Base-by-base conservation (phyloP, 37 sponge, comb jelly and placozoan genomes). In the Bolinopsis microptera region DNA sequence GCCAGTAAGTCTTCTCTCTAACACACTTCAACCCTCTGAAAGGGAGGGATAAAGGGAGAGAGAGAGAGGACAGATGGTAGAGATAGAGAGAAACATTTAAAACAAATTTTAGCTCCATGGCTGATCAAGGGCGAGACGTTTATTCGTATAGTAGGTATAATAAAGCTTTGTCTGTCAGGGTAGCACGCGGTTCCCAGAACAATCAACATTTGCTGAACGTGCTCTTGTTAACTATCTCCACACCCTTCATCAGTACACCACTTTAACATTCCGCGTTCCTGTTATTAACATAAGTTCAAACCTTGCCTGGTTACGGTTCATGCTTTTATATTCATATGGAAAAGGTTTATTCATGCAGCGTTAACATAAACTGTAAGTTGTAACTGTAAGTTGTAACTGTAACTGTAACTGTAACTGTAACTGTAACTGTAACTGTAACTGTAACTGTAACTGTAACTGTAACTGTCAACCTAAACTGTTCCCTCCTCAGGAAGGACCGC, bases 1-100 rank as follows among this genome's bases (percentile, higher is more conserved):
- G 61, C 5, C 61, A 48, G 61, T 48, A 48, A 13, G 61, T 48
- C 61, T 48, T 48, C 61, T 13, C 13, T 5, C 13, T 13, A 48
- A 13, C 5, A 18, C 5, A 18, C 9, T 48, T 48, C 61, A 48
- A 5, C 13, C 61, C 5, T 48, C 61, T 5, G 75, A 72, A 2
- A 72, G 75, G 18, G 75, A 72, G 75, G 18, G 75, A 21, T 8
- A 72, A n/a, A 72, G 75, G 18, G 75, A 72, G 75, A 21, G 75
- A 72, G 75, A 72, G 75, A 72, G 26, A 72, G 75, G 18, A 21
- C 13, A n/a, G 26, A n/a, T 13, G 75, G 31, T 8, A 72, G 75
- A 28, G 75, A 28, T 8, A 72, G 75, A 72, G 75, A 72, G 75
- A 72, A n/a, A n/a, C n/a, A n/a, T n/a, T n/a, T n/a, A n/a, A n/a